Evolutionary conservation across 23 tunicate species (phyloP), one percentile per base, ranked within the genome.

Genomic region (Ciona savignyi): DNA sequence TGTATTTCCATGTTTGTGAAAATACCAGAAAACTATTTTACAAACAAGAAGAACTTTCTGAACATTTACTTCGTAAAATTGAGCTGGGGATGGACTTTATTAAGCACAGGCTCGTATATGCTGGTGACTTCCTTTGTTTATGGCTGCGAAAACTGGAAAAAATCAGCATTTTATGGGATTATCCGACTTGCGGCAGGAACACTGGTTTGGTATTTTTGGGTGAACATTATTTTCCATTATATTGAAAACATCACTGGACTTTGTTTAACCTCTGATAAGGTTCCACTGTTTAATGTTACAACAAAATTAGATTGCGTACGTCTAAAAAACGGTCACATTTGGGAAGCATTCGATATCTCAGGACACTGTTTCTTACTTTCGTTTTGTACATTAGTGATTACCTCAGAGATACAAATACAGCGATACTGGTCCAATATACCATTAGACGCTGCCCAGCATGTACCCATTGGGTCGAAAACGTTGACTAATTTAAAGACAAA

Each of bases 281-380:
- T n/a, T 4, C 90, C 90, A 34, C 67, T 68, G 27, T 79, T 84
- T 48, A 70, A 79, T 29, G 74, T 84, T 23, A 62, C 33, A 3
- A 32, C 48, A 42, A 81, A 78, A 62, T 15, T 20, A 23, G 70
- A 82, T 11, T 90, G 97, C 70, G 61, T 70, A 2, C 35, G 64
- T 25, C 31, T 74, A 56, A 74, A 65, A 70, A 35, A 70, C 23
- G 83, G 83, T 0, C 68, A 80, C 25, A 21, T 32, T 32, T 90
- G 97, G 97, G 63, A 60, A 51, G 86, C 75, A 22, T 85, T 84
- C 34, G 97, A 90, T 74, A 90, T 90, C 21, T 90, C 97, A 0
- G 97, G 97, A 26, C 97, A 90, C 67, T 81, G 72, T 32, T 90
- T 90, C 74, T 21, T 90, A 0, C 48, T 90, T 21, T 70, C 82